phyloP scores from a whole-genome alignment of 2,888 invertebrate species.

The Thalpophila matura region DNA sequence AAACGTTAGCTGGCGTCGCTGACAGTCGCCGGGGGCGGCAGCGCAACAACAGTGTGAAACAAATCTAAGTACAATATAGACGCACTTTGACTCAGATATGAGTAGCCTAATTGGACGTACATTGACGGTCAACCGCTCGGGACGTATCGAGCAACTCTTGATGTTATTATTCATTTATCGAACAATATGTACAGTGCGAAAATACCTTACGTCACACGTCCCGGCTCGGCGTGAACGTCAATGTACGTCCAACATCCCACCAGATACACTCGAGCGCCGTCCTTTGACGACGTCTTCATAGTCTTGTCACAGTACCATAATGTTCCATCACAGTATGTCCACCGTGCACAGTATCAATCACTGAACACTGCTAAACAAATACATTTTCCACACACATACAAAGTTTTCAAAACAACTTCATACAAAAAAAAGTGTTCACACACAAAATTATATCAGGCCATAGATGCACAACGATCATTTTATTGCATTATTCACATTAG shows the following conservation, averaged over 20 bases:
- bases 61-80: conserved; percentile 37
- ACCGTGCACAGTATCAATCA: conserved; percentile 42
- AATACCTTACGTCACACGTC: background rate
- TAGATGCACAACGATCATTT: conserved; percentile 48
- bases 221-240: background rate
- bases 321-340: conserved; percentile 4
- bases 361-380: conserved; percentile 39
- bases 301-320: conserved; percentile 5
- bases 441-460: conserved; percentile 48
- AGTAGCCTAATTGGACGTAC: conserved; percentile 6
- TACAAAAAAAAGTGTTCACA: conserved; percentile 29
- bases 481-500: conserved; percentile 58
- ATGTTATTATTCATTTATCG: background rate
- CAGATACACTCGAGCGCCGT: conserved; percentile 4
- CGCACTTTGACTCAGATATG: conserved; percentile 8
- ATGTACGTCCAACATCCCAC: background rate
- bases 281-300: background rate
- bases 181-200: conserved; percentile 1
- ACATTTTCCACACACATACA: conserved; percentile 40
- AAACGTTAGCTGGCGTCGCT: background rate
- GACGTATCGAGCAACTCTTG: background rate
- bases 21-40: background rate
- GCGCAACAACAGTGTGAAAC: conserved; percentile 37
- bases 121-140: background rate
- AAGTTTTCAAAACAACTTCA: conserved; percentile 35